Conservation (phyloP, 1,140 invertebrate species). For the Drosophila takahashii region DNA sequence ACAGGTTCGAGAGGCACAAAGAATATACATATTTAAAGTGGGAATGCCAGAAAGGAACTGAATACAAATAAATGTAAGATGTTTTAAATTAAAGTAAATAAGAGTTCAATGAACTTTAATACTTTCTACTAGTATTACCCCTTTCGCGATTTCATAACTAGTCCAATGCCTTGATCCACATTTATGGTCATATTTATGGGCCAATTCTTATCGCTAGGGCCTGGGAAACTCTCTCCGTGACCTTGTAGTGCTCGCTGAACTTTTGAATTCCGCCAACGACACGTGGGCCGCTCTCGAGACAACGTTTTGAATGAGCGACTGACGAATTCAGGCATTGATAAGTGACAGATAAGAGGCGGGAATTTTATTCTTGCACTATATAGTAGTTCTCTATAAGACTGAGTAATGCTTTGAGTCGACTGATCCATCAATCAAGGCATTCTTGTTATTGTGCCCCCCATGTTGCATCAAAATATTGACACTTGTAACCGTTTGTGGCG, state of each 20-base stretch:
- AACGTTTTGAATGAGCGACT: constrained; percentile 23
- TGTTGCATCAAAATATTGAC: constrained; percentile 73
- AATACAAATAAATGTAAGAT: background rate
- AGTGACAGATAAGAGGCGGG: constrained; percentile 36
- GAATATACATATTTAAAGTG: background rate
- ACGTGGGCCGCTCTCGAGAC: constrained; percentile 45
- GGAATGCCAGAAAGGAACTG: background rate
- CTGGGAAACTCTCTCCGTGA: constrained; percentile 26
- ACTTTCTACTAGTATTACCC: background rate
- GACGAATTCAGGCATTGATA: constrained; percentile 31
- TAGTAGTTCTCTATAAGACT: background rate
- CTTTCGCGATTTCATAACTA: background rate
- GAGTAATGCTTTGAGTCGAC: background rate
- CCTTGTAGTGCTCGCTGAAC: constrained; percentile 24
- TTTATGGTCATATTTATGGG: constrained; percentile 24
- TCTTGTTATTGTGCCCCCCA: constrained; percentile 5
- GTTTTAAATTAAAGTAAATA: no score
- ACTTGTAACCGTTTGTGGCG: constrained; percentile 70
- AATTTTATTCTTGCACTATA: constrained; percentile 1
- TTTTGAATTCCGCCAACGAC: constrained; percentile 15
- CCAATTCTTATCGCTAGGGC: constrained; percentile 29
- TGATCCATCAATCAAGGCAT: constrained; percentile 48
- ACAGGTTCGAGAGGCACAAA: background rate
- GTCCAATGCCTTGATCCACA: constrained; percentile 3
- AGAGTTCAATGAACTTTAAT: constrained; percentile 23